These are phyloP conservation scores for Dermolepida albohirtum DNA, from an alignment of 2,888 invertebrate genomes.

Conservation along the genomic window DNA sequence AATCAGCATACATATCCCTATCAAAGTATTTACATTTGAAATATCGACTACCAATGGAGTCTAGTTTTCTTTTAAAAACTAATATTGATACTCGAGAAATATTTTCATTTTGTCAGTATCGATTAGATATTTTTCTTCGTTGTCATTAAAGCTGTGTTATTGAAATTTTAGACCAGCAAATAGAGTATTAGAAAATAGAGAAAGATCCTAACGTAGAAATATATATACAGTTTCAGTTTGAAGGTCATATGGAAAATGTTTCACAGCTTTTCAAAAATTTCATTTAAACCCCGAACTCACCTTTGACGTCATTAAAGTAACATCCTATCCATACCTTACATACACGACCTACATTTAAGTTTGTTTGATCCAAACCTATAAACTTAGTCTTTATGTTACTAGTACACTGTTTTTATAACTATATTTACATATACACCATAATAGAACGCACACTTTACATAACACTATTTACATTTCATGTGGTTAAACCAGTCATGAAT, in stretches of 20 bases:
- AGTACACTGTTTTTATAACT: constrained; percentile 52
- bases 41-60: not conserved
- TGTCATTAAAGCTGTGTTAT: no score
- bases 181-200: no score
- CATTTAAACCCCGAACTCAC: not conserved
- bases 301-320: not conserved
- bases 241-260: not conserved
- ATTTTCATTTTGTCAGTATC: no score
- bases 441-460: constrained; percentile 46
- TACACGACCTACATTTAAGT: not conserved
- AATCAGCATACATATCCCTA: not conserved
- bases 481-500: constrained; percentile 21
- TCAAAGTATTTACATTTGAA: constrained; percentile 7
- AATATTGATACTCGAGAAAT: no score
- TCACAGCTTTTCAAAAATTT: not conserved
- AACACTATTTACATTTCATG: constrained; percentile 48
- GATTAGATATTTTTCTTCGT: no score
- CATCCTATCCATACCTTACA: not conserved
- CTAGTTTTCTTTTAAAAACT: no score
- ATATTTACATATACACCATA: constrained; percentile 47
- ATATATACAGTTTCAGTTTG: no score
- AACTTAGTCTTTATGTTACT: constrained; percentile 51
- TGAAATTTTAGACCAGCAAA: no score
- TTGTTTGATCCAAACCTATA: constrained; percentile 23
- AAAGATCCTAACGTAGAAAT: no score